phyloP scores from a whole-genome alignment of 1,140 invertebrate species.

The Aphelinus atriplicis region DNA sequence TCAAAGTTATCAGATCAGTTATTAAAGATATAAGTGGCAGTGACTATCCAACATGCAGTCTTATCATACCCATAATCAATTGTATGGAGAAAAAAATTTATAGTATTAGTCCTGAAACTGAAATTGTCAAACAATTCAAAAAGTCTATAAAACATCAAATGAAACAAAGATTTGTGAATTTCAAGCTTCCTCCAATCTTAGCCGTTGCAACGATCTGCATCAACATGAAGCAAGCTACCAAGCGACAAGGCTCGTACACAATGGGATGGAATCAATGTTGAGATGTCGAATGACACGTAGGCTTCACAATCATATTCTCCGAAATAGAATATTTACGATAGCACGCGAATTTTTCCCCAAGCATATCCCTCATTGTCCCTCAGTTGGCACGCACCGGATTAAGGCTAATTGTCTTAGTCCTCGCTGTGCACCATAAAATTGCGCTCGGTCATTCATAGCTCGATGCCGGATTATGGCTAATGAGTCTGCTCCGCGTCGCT shows the following conservation, averaged over 20 bases:
- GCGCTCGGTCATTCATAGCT: no score
- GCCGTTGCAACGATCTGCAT: constrained; percentile 52
- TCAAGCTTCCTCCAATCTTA: constrained; percentile 33
- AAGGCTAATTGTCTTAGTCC: no score
- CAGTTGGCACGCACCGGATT: no score
- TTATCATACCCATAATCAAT: constrained; percentile 54
- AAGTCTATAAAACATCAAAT: not conserved
- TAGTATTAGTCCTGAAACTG: not conserved
- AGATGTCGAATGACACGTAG: no score
- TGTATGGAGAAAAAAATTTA: constrained; percentile 45
- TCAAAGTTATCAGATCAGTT: constrained; percentile 38
- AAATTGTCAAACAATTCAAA: constrained; percentile 17
- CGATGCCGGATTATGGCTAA: no score
- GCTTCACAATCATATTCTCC: no score
- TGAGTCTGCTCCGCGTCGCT: no score
- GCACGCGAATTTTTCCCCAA: no score
- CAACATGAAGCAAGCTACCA: not conserved
- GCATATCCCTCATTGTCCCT: no score
- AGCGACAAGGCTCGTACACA: not conserved
- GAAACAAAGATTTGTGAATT: not conserved
- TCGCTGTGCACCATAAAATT: no score
- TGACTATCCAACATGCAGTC: constrained; percentile 50
- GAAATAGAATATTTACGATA: no score
- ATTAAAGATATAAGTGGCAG: constrained; percentile 50
- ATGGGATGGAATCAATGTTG: constrained; percentile 7